phyloP scores from a whole-genome alignment of 2,113 vertebrate genomes.

The Colossoma macropomum region DNA sequence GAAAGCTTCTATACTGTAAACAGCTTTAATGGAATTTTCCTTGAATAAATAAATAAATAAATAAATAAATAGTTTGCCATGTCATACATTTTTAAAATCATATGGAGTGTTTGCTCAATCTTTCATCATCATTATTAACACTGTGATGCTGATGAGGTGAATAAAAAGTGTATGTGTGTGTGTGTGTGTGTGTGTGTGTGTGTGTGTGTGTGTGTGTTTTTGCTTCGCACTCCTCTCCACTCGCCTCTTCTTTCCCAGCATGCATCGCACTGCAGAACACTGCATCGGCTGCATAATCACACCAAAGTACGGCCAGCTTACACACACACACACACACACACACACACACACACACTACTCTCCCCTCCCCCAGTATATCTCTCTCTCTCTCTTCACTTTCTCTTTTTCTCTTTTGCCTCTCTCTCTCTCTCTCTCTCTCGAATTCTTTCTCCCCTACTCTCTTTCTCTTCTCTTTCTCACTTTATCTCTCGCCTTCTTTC shows the following conservation, averaged over 20 bases:
- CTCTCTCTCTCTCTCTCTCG: too few species aligned
- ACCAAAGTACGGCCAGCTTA: conserved; percentile 53
- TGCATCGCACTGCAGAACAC: conserved; percentile 46
- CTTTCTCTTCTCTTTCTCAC: too few species aligned
- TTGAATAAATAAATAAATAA: background rate
- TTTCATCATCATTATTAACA: conserved; percentile 26
- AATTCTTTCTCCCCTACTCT: too few species aligned
- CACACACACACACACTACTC: background rate
- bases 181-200: conserved; percentile 16
- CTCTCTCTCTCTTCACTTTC: conserved; percentile 55
- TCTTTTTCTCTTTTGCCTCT: too few species aligned
- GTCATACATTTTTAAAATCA: background rate
- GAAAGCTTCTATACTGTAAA: too few species aligned
- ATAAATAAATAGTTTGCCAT: background rate
- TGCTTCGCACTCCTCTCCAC: conserved; percentile 16
- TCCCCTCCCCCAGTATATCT: background rate
- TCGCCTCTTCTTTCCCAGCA: conserved; percentile 36
- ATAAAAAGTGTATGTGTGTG: background rate
- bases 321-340: conserved; percentile 8
- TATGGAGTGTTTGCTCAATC: background rate
- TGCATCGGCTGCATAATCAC: conserved; percentile 52
- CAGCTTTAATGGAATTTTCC: too few species aligned
- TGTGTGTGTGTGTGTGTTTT: conserved; percentile 2
- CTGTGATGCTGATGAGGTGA: conserved; percentile 2
- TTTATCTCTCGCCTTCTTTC: too few species aligned